A percentile compares a stretch with the other conserved stretches of the same genome.
These are phyloP conservation scores for Ailurus styani DNA, from an alignment of 2,113 vertebrate genomes.

Conservation along the genomic window DNA sequence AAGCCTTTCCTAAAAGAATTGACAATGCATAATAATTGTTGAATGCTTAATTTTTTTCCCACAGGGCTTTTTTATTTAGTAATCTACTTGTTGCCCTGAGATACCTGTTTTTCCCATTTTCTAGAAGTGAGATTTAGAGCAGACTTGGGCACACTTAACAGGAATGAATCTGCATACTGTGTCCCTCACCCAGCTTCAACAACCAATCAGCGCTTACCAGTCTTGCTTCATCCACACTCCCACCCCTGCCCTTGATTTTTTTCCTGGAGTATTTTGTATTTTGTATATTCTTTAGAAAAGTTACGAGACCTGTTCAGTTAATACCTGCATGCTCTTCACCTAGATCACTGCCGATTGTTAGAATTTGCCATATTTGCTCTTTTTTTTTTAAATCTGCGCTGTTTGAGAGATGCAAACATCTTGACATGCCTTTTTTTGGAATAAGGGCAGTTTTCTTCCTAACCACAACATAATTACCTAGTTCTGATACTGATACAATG, in stretches of 20 bases:
- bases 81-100: neutral
- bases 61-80: neutral
- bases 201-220: accelerated
- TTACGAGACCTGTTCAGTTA: neutral
- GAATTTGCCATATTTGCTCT: neutral
- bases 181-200: neutral
- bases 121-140: neutral
- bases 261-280: neutral
- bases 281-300: neutral
- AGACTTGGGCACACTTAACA: neutral
- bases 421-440: neutral
- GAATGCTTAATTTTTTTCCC: neutral
- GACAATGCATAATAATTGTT: neutral
- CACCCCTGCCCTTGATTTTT: neutral
- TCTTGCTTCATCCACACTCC: neutral
- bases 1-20: neutral
- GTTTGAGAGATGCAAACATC: neutral
- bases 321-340: neutral
- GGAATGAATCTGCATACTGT: neutral
- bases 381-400: neutral
- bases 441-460: neutral
- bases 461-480: neutral
- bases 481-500: too few relatives aligned
- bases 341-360: neutral
- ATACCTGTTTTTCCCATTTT: neutral